These are phyloP conservation scores for Xanthia togata DNA, from an alignment of 2,888 invertebrate species.

Conservation along the genomic window DNA sequence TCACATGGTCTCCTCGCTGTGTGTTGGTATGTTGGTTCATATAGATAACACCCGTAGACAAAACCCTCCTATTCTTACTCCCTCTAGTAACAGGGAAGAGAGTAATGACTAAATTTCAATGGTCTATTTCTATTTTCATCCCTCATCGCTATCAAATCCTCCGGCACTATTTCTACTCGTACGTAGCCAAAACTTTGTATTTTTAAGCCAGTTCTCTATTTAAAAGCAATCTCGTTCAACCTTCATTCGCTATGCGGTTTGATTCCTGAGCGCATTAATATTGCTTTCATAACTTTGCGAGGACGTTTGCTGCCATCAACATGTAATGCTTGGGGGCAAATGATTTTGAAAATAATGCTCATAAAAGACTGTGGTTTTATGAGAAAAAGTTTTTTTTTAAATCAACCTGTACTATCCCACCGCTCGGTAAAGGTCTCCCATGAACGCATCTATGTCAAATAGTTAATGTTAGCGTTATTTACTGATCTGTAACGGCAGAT, in stretches of 20 bases:
- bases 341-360: conserved; percentile 13
- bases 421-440: too few relatives aligned
- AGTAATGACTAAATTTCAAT: too few relatives aligned
- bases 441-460: neutral
- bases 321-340: conserved; percentile 11
- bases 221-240: conserved; percentile 43
- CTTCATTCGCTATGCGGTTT: conserved; percentile 56
- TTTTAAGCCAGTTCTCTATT: conserved; percentile 34
- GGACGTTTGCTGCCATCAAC: conserved; percentile 15
- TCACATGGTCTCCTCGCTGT: neutral
- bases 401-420: neutral
- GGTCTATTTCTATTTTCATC: conserved; percentile 23
- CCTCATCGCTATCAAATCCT: neutral
- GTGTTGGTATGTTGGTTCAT: neutral
- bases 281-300: conserved; percentile 33
- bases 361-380: neutral
- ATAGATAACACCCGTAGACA: too few relatives aligned
- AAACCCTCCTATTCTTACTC: too few relatives aligned
- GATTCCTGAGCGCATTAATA: conserved; percentile 45
- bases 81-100: too few relatives aligned
- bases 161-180: neutral
- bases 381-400: neutral
- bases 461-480: neutral
- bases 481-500: neutral
- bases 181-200: neutral